These are phyloP conservation scores for Mythimna loreyi DNA, from an alignment of 2,888 invertebrate species.

Conservation along the genomic window DNA sequence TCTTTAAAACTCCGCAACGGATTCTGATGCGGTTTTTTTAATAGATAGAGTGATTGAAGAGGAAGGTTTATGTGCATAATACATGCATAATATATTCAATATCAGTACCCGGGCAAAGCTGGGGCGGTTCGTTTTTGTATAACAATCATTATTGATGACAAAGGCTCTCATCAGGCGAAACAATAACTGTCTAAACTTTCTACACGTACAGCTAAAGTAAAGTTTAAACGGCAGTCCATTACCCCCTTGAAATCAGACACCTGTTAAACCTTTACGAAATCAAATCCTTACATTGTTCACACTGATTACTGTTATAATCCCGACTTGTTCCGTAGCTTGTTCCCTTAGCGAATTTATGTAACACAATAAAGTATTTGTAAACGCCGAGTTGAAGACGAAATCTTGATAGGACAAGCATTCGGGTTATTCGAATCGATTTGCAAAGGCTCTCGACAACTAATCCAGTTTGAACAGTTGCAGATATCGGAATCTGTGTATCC, in stretches of 20 bases:
- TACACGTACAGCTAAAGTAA: background rate
- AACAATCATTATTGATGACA: background rate
- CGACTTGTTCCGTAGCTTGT: conserved; percentile 7
- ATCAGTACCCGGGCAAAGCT: too few relatives aligned
- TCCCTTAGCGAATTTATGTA: conserved; percentile 9
- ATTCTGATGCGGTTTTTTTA: too few relatives aligned
- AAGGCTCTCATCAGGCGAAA: too few relatives aligned
- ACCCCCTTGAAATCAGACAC: conserved; percentile 20
- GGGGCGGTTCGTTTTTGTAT: too few relatives aligned
- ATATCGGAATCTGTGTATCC: conserved; percentile 73
- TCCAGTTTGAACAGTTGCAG: conserved; percentile 74
- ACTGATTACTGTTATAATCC: conserved; percentile 15
- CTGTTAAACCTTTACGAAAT: conserved; percentile 11
- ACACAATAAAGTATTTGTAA: conserved; percentile 44
- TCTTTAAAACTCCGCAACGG: too few relatives aligned
- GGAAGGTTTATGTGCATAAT: too few relatives aligned
- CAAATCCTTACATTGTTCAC: conserved; percentile 25
- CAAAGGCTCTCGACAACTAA: conserved; percentile 73
- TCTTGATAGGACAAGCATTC: conserved; percentile 62
- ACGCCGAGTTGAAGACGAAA: conserved; percentile 59
- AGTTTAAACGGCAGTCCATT: background rate
- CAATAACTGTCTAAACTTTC: background rate
- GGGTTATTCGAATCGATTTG: conserved; percentile 68
- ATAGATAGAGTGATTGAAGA: too few relatives aligned
- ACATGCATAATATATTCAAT: too few relatives aligned